These are phyloP conservation scores for Odontesthes bonariensis DNA, from an alignment of 2,113 vertebrate species.

Conservation along the genomic window DNA sequence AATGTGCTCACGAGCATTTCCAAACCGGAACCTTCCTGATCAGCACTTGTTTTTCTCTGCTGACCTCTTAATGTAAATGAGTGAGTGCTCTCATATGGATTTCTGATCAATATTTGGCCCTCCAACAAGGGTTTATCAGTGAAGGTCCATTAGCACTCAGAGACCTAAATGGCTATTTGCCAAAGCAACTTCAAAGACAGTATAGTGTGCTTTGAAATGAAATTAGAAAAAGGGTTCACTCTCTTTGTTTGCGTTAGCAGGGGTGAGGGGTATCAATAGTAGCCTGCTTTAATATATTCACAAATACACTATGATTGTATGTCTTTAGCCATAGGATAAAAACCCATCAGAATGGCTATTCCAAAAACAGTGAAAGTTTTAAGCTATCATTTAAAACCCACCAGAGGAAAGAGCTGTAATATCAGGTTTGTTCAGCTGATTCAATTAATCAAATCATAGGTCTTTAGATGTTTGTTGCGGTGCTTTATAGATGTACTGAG, in stretches of 20 bases:
- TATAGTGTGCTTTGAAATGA: background rate
- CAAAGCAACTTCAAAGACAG: background rate
- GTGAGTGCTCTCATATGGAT: slow-evolving; percentile 36
- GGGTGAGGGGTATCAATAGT: too few species aligned
- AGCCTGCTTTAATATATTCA: background rate
- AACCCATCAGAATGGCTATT: too few species aligned
- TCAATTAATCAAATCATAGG: too few species aligned
- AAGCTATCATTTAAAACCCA: too few species aligned
- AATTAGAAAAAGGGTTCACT: background rate
- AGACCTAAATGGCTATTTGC: slow-evolving; percentile 26
- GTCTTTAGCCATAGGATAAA: too few species aligned
- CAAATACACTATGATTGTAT: too few species aligned
- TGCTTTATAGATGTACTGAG: too few species aligned
- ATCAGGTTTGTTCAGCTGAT: too few species aligned
- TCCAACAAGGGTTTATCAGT: slow-evolving; percentile 35
- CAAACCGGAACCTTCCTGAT: slow-evolving; percentile 16
- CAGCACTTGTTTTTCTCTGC: slow-evolving; percentile 27
- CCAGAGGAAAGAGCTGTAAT: too few species aligned
- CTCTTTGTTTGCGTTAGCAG: too few species aligned
- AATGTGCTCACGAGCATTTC: slow-evolving; percentile 4
- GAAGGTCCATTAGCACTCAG: slow-evolving; percentile 48
- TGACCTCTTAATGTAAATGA: slow-evolving; percentile 28
- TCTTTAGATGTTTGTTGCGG: too few species aligned
- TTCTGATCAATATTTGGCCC: slow-evolving; percentile 55
- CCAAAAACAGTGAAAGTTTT: too few species aligned